Percentiles rank a stretch among this genome's conserved stretches.
Conservation (phyloP, 2,888 invertebrate genomes). For the Charanyca ferruginea region DNA sequence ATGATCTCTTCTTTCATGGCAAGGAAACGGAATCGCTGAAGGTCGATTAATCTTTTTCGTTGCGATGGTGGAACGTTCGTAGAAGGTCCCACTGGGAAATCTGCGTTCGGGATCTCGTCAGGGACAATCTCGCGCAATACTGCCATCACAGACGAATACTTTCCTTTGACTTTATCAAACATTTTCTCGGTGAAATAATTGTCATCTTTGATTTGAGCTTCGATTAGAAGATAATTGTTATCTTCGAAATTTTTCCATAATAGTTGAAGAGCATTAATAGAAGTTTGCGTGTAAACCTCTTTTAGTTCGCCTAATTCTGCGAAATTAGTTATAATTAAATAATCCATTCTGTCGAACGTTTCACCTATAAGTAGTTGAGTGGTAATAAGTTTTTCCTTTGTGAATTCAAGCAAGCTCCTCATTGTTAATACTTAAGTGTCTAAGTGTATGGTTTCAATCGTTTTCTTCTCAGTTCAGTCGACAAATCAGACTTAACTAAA, state of each 20-base stretch:
- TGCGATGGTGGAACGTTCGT: not conserved
- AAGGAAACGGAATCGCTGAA: constrained; percentile 18
- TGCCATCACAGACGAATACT: constrained; percentile 6
- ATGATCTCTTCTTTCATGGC: constrained; percentile 2
- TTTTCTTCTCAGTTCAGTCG: not conserved
- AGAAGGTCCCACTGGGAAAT: not conserved
- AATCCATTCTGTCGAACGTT: constrained; percentile 22
- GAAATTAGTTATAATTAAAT: not conserved
- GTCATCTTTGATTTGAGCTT: constrained; percentile 18
- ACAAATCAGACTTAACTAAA: not conserved
- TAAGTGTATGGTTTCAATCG: not conserved
- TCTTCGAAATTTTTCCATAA: constrained; percentile 36
- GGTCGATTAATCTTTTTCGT: not conserved
- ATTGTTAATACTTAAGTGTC: constrained; percentile 10
- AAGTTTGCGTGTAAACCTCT: constrained; percentile 9
- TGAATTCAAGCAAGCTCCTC: constrained; percentile 31
- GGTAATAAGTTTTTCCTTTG: constrained; percentile 25
- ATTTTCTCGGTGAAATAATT: constrained; percentile 21
- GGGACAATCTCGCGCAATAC: not conserved
- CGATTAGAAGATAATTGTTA: constrained; percentile 14
- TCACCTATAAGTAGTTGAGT: constrained; percentile 27
- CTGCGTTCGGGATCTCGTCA: not conserved
- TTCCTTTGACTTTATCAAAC: constrained; percentile 11
- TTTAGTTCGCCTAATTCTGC: not conserved
- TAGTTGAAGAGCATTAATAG: not conserved